A percentile compares a stretch with the other conserved stretches of the same genome.
These are phyloP conservation scores for Apostichopus leukothele DNA, from an alignment of 53 echinoderm and acorn worm genomes.

Conservation along the genomic window DNA sequence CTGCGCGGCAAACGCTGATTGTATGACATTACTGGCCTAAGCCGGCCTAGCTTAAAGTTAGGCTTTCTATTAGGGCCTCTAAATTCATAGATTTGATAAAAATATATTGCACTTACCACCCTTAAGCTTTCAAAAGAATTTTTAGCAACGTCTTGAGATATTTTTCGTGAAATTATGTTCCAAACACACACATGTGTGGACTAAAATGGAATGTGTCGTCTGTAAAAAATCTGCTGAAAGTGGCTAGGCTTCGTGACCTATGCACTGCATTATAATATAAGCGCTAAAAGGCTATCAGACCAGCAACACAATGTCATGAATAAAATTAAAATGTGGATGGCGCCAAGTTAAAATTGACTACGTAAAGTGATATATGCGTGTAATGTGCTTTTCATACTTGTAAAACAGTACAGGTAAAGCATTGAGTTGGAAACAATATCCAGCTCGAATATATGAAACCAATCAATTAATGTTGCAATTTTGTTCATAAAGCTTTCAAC, in stretches of 20 bases:
- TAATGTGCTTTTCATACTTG: too few species aligned
- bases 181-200: background rate
- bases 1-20: slow-evolving; percentile 46
- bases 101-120: background rate
- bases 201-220: slow-evolving; percentile 26
- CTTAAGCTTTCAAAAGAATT: background rate
- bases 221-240: slow-evolving; percentile 15
- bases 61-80: background rate
- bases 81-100: background rate
- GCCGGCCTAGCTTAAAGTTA: slow-evolving; percentile 47
- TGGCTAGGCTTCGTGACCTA: slow-evolving; percentile 49
- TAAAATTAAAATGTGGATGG: slow-evolving; percentile 12
- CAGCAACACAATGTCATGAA: slow-evolving; percentile 5
- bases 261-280: slow-evolving; percentile 34
- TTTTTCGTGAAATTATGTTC: background rate
- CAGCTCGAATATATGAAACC: too few species aligned
- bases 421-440: too few species aligned
- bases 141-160: background rate
- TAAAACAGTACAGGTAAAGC: too few species aligned
- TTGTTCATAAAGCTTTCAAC: too few species aligned
- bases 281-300: background rate
- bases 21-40: slow-evolving; percentile 44
- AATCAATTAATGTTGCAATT: too few species aligned
- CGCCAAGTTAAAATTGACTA: background rate
- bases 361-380: too few species aligned